Percentiles rank a stretch among this genome's conserved stretches.
phyloP scores from a whole-genome alignment of 2,113 vertebrate genomes.

The Reinhardtius hippoglossoides region DNA sequence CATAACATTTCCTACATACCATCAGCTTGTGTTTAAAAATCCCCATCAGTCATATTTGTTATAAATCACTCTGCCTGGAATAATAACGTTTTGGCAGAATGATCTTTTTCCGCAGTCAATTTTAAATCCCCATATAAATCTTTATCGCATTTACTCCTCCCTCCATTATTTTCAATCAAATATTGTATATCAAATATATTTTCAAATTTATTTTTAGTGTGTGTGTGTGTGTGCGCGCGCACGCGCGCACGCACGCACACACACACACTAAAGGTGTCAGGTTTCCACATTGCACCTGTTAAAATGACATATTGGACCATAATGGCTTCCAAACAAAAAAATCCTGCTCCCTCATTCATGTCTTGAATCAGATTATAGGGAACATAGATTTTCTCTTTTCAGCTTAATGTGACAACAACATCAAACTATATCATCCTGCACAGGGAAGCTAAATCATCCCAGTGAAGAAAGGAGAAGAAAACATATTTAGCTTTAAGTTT shows the following conservation, averaged over 20 bases:
- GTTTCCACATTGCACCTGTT: background rate
- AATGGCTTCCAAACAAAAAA: background rate
- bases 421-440: background rate
- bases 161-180: background rate
- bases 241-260: too few species aligned
- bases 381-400: background rate
- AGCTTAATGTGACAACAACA: background rate
- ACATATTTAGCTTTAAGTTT: background rate
- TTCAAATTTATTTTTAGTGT: too few species aligned
- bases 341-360: background rate
- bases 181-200: too few species aligned
- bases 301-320: background rate
- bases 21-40: background rate
- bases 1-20: background rate
- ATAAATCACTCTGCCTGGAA: background rate
- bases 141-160: background rate
- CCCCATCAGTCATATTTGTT: background rate
- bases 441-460: too few species aligned
- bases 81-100: background rate
- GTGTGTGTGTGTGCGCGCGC: background rate
- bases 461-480: too few species aligned
- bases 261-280: background rate
- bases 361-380: background rate
- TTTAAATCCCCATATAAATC: background rate
- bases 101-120: background rate